Evolutionary conservation across 2,888 invertebrate species (phyloP).

Genomic region (Ophonus ardosiacus): DNA sequence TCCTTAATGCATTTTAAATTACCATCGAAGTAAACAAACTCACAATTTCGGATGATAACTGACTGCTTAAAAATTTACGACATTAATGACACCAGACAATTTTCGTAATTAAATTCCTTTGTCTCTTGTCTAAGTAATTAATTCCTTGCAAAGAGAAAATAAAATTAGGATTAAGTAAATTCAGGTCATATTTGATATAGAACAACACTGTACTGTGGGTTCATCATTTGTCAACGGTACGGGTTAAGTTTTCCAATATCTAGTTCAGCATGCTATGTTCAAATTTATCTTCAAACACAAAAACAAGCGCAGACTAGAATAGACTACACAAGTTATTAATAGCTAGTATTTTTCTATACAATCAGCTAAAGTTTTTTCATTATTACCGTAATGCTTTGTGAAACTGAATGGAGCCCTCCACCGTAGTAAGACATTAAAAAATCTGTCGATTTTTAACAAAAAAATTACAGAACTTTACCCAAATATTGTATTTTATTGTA

Average conservation of each 20-base stretch:
- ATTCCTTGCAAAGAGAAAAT: conserved; percentile 12
- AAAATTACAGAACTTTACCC: too few species aligned
- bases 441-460: too few species aligned
- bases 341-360: too few species aligned
- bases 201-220: not conserved
- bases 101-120: conserved; percentile 49
- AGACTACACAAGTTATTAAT: too few species aligned
- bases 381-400: too few species aligned
- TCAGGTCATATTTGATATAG: conserved; percentile 43
- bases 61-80: conserved; percentile 30
- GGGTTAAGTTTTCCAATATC: not conserved
- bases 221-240: conserved; percentile 16
- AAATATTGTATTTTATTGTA: too few species aligned
- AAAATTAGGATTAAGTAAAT: conserved; percentile 22
- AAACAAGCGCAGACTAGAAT: too few species aligned
- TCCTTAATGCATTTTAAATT: conserved; percentile 47
- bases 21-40: conserved; percentile 17
- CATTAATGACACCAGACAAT: conserved; percentile 39
- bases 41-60: conserved; percentile 31
- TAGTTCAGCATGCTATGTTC: not conserved
- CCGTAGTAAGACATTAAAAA: too few species aligned
- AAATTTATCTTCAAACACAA: not conserved
- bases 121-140: conserved; percentile 43
- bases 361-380: too few species aligned
- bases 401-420: too few species aligned